Evolutionary conservation across 2,113 vertebrate species (phyloP).

Genomic region (Solea solea): DNA sequence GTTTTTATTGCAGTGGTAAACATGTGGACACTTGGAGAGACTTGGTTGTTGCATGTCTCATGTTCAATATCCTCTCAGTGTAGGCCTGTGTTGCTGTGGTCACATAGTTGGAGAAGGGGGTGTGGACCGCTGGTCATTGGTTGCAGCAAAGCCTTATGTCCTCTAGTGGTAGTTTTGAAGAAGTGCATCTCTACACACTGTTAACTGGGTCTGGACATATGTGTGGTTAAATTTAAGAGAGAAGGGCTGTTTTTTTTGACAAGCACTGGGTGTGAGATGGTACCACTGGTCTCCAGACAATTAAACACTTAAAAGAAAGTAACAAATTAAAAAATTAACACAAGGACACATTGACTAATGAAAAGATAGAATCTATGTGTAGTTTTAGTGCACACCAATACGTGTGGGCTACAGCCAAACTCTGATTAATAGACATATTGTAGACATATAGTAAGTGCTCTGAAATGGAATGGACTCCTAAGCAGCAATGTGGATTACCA

Average conservation of each 20-base stretch:
- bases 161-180: slow-evolving; percentile 60
- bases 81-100: slow-evolving; percentile 61
- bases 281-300: slow-evolving; percentile 27
- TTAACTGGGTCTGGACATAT: slow-evolving; percentile 28
- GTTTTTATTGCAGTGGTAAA: slow-evolving; percentile 19
- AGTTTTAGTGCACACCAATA: not conserved
- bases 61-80: slow-evolving; percentile 44
- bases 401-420: slow-evolving; percentile 33
- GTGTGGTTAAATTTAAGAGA: slow-evolving; percentile 40
- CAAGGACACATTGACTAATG: slow-evolving; percentile 23
- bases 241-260: slow-evolving; percentile 21
- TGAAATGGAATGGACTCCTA: not conserved
- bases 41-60: slow-evolving; percentile 16
- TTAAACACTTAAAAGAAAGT: slow-evolving; percentile 28
- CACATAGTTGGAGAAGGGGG: slow-evolving; percentile 49
- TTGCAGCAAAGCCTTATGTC: slow-evolving; percentile 49
- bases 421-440: not conserved
- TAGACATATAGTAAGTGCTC: not conserved
- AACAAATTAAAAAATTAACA: too few relatives aligned
- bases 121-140: slow-evolving; percentile 45
- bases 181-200: slow-evolving; percentile 11
- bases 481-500: not conserved
- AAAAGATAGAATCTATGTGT: not conserved
- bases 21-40: slow-evolving; percentile 19
- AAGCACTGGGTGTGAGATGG: slow-evolving; percentile 24